Conservation (phyloP, 37 sponge, comb jelly and placozoan genomes). For the Cliona cf. orientalis region DNA sequence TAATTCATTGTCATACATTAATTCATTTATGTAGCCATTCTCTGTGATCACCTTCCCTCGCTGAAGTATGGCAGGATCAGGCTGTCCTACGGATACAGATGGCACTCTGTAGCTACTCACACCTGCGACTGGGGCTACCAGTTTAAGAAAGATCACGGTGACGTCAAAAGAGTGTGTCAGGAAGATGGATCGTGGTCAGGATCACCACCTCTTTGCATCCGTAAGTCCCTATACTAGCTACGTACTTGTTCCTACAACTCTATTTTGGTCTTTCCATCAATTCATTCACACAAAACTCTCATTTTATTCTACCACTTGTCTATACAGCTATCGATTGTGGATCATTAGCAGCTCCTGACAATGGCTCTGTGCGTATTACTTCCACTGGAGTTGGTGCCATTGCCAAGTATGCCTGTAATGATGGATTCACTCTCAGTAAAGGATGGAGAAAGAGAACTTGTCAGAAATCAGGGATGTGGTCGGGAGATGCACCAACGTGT, state of each 20-base stretch:
- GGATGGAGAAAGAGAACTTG: not conserved
- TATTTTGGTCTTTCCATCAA: too few species aligned
- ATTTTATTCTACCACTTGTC: not conserved
- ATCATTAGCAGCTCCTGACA: conserved; percentile 8
- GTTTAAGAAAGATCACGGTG: conserved; percentile 18
- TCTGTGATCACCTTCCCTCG: not conserved
- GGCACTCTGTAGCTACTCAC: not conserved
- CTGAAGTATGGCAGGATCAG: not conserved
- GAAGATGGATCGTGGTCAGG: conserved; percentile 67
- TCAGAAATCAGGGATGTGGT: conserved; percentile 24
- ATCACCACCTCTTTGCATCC: conserved; percentile 45
- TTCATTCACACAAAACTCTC: not conserved
- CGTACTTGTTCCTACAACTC: not conserved
- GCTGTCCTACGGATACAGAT: not conserved
- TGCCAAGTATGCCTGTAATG: conserved; percentile 35
- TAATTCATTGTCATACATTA: not conserved
- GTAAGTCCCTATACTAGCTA: conserved; percentile 24
- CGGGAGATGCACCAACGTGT: conserved; percentile 22
- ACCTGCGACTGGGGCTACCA: conserved; percentile 54
- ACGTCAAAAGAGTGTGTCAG: conserved; percentile 33
- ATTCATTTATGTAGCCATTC: not conserved
- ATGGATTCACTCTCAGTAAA: conserved; percentile 17
- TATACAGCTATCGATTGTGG: conserved; percentile 40
- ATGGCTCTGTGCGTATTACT: conserved; percentile 28
- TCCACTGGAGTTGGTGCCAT: conserved; percentile 1